Conservation (phyloP, 2,888 invertebrate species). For the Dicranocentrus wangi region DNA sequence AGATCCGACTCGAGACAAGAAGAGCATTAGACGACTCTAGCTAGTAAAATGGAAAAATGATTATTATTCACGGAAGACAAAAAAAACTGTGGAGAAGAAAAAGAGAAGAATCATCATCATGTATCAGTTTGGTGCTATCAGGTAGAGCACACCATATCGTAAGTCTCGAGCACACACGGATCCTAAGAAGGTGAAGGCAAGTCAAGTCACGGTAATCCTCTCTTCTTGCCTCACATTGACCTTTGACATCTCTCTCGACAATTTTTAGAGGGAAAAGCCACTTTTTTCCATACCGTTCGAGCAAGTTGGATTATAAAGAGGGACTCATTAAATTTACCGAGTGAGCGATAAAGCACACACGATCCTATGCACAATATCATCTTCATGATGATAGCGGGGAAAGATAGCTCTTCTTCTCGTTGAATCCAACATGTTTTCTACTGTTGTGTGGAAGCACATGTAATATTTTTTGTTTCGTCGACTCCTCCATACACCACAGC, state of each 20-base stretch:
- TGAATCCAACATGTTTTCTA: too few species aligned
- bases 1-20: neutral
- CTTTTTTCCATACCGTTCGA: neutral
- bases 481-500: too few species aligned
- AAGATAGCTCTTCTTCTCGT: too few species aligned
- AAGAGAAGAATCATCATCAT: too few species aligned
- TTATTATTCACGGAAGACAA: neutral
- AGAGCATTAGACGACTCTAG: too few species aligned
- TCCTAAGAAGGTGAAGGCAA: constrained; percentile 5
- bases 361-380: neutral
- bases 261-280: neutral
- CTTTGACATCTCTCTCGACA: constrained; percentile 25
- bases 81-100: neutral
- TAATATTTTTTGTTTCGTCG: too few species aligned
- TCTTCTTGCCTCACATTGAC: neutral
- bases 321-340: constrained; percentile 11
- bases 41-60: neutral
- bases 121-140: too few species aligned
- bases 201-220: constrained; percentile 24
- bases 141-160: too few species aligned
- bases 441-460: too few species aligned
- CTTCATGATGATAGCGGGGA: too few species aligned
- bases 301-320: neutral
- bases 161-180: too few species aligned
- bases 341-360: constrained; percentile 7